phyloP scores from a whole-genome alignment of 2,888 invertebrate species.

The Aricia artaxerxes region DNA sequence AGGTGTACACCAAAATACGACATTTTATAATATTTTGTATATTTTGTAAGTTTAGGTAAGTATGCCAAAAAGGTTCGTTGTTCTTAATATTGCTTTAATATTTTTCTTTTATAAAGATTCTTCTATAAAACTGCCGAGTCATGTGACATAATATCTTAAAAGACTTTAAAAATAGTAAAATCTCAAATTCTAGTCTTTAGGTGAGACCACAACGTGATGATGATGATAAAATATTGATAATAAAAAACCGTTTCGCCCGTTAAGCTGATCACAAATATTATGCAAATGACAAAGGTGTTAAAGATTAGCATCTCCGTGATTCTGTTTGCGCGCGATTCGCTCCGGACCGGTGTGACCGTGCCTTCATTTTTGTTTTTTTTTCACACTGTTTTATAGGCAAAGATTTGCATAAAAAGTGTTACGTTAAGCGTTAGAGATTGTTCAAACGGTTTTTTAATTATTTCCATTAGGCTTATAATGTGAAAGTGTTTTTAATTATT shows the following conservation, averaged over 20 bases:
- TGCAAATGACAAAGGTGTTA: slow-evolving; percentile 75
- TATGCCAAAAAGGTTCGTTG: no score
- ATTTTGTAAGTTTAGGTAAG: no score
- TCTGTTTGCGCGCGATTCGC: slow-evolving; percentile 72
- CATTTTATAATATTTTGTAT: no score
- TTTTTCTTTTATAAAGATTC: no score
- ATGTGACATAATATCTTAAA: no score
- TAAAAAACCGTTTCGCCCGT: slow-evolving; percentile 18
- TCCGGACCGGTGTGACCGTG: slow-evolving; percentile 66
- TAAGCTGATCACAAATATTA: slow-evolving; percentile 56
- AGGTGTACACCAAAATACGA: no score
- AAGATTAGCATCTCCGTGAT: slow-evolving; percentile 77
- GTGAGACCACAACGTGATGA: not conserved
- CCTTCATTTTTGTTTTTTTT: slow-evolving; percentile 45
- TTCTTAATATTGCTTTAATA: no score
- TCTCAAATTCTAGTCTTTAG: not conserved
- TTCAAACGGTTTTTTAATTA: not conserved
- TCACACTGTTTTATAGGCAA: slow-evolving; percentile 22
- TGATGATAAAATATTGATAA: not conserved
- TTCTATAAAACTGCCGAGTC: no score
- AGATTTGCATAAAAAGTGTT: slow-evolving; percentile 21
- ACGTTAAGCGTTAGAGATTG: not conserved
- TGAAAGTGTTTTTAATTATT: not conserved
- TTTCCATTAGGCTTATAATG: not conserved
- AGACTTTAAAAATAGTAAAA: not conserved